Evolutionary conservation across 2,113 vertebrate genomes (phyloP).

Genomic region (Podarcis raffonei): DNA sequence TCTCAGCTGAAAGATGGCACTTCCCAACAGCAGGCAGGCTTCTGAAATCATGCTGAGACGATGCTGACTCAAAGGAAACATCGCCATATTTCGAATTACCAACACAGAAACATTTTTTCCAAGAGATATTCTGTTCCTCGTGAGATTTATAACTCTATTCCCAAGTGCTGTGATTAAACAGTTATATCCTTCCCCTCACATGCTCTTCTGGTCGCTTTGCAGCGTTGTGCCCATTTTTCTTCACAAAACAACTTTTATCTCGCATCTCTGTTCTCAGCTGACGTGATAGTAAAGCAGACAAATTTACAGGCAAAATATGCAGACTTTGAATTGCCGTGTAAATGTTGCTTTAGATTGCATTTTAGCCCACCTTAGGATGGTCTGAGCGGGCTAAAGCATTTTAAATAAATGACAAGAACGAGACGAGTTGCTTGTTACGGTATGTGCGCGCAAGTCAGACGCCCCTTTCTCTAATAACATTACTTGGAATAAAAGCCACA

Average conservation of each 20-base stretch:
- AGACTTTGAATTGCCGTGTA: no score
- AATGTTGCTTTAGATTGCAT: no score
- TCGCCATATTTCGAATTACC: conserved; percentile 4
- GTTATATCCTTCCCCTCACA: neutral
- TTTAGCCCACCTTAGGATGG: no score
- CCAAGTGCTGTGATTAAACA: conserved; percentile 2
- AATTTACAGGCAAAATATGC: neutral
- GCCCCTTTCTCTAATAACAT: no score
- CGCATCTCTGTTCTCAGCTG: neutral
- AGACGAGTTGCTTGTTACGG: no score
- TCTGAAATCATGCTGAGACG: conserved; percentile 3
- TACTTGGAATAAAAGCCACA: neutral
- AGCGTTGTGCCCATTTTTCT: neutral
- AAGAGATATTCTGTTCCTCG: neutral
- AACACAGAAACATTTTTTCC: neutral
- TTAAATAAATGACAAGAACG: no score
- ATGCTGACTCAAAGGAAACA: conserved; percentile 17
- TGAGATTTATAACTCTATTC: neutral
- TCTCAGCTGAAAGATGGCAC: conserved; percentile 12
- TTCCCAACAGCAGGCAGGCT: conserved; percentile 3
- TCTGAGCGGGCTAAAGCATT: no score
- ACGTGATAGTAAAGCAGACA: neutral
- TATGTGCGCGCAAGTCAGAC: no score
- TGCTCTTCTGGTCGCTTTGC: neutral
- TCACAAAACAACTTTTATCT: neutral